Conservation (phyloP, 92 coral and sea anemone species). For the Epizoanthus illoricatus region DNA sequence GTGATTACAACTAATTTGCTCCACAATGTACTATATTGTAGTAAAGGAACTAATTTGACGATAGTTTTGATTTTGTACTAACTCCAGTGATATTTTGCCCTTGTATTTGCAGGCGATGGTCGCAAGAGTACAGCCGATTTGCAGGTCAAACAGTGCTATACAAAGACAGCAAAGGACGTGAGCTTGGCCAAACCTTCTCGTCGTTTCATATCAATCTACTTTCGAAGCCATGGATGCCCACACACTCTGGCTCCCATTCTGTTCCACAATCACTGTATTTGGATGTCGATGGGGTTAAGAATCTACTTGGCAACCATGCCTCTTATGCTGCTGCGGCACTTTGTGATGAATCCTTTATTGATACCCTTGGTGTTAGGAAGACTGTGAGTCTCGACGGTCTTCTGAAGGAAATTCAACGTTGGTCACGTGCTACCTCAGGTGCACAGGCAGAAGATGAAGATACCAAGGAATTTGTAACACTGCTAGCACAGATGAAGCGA, state of each 20-base stretch:
- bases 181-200: conserved; percentile 54
- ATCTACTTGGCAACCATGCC: conserved; percentile 63
- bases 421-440: conserved; percentile 52
- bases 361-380: conserved; percentile 53
- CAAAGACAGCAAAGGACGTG: conserved; percentile 58
- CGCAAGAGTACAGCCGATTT: conserved; percentile 58
- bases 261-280: conserved; percentile 57
- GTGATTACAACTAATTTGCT: too few species aligned
- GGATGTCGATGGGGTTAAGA: conserved; percentile 29
- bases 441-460: conserved; percentile 24
- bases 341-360: conserved; percentile 47
- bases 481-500: conserved; percentile 69
- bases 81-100: too few species aligned
- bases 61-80: too few species aligned
- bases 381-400: conserved; percentile 56
- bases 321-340: conserved; percentile 52
- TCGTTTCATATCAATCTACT: conserved; percentile 66
- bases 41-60: too few species aligned
- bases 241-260: background rate
- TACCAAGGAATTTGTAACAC: conserved; percentile 49
- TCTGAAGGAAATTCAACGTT: conserved; percentile 55
- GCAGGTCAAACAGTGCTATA: conserved; percentile 57
- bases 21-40: too few species aligned
- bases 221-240: conserved; percentile 70
- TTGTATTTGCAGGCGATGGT: conserved; percentile 60